phyloP scores from a whole-genome alignment of 2,113 vertebrate species.

The Callaeas wilsoni region DNA sequence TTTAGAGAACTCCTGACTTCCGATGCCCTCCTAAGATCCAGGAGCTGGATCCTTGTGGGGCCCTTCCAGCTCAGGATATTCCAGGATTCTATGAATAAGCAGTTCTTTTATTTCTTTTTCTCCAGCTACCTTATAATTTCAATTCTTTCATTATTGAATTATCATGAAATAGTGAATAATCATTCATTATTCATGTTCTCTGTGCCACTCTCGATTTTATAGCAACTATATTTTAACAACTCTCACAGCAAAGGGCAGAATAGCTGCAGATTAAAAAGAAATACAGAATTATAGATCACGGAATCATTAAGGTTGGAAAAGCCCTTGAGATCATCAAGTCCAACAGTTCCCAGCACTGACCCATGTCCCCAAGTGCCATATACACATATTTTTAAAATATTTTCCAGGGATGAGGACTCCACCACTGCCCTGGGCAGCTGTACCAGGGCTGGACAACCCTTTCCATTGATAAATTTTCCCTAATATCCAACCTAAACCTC shows the following conservation, averaged over 20 bases:
- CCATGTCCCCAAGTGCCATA: neutral
- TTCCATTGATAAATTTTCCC: neutral
- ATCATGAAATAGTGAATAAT: neutral
- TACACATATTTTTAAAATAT: accelerated
- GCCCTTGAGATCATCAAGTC: neutral
- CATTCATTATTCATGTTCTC: neutral
- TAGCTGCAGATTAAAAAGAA: neutral
- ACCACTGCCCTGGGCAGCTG: neutral
- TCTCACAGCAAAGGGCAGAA: neutral
- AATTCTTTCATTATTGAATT: neutral
- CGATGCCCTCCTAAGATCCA: accelerated
- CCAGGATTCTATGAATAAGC: neutral
- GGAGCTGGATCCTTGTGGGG: neutral
- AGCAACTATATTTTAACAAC: neutral
- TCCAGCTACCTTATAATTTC: neutral
- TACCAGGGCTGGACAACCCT: neutral
- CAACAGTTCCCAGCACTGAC: neutral
- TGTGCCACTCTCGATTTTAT: neutral
- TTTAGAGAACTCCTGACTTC: neutral
- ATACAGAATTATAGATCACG: neutral
- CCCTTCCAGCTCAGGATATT: neutral
- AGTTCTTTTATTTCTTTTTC: neutral
- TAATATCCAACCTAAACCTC: neutral
- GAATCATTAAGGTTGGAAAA: neutral
- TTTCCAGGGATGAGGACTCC: neutral